phyloP scores from a whole-genome alignment of 2,888 invertebrate genomes.

The Scelioninae gen. 2 region DNA sequence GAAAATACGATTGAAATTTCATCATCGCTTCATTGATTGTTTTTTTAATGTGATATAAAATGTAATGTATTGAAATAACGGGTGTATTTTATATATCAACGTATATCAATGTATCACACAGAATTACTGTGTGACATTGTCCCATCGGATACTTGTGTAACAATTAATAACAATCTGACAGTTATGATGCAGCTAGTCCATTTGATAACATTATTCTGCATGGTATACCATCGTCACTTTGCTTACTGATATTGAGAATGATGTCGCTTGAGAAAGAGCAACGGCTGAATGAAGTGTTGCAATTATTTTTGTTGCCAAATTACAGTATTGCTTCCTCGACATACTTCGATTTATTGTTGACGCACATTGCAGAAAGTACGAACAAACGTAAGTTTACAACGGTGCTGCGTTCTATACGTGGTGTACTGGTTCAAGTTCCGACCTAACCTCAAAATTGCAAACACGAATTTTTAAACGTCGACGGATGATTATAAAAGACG shows the following conservation, averaged over 20 bases:
- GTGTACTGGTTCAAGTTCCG: neutral
- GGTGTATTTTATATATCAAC: no score
- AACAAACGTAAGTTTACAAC: conserved; percentile 62
- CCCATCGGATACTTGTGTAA: conserved; percentile 23
- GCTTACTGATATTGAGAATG: conserved; percentile 59
- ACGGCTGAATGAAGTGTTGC: conserved; percentile 78
- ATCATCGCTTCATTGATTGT: no score
- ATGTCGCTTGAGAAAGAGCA: conserved; percentile 69
- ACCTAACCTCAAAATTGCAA: conserved; percentile 44
- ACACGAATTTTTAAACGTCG: neutral
- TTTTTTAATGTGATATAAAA: no score
- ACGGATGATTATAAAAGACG: no score
- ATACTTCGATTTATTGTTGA: conserved; percentile 71
- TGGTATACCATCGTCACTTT: conserved; percentile 18
- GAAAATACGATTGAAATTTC: no score
- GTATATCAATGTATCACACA: no score
- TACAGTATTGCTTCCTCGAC: conserved; percentile 76
- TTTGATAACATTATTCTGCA: conserved; percentile 33
- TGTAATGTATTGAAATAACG: no score
- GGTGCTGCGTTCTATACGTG: neutral
- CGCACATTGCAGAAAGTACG: conserved; percentile 66
- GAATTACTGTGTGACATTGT: conserved; percentile 4
- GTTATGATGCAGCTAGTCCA: conserved; percentile 21
- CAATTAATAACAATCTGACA: conserved; percentile 32
- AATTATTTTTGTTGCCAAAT: conserved; percentile 78